Evolutionary conservation across 2,888 invertebrate genomes (phyloP).

Genomic region (Amitus sp.): DNA sequence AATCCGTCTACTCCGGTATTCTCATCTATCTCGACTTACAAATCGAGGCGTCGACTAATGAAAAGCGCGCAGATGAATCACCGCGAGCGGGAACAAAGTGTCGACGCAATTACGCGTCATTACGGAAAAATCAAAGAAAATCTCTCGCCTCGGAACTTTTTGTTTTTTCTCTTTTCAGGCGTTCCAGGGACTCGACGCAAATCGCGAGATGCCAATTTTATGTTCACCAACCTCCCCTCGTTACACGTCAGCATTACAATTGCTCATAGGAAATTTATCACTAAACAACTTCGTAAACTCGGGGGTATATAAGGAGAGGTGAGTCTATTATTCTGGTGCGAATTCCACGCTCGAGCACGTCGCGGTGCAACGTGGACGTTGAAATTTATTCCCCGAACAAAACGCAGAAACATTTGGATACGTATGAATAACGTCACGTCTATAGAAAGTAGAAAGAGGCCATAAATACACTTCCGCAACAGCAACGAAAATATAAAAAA

Average conservation of each 20-base stretch:
- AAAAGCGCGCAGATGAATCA: constrained; percentile 36
- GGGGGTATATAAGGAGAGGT: constrained; percentile 26
- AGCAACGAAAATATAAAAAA: not conserved
- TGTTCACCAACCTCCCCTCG: not conserved
- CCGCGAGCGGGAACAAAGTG: constrained; percentile 2
- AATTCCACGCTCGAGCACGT: constrained; percentile 26
- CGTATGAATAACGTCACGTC: constrained; percentile 35
- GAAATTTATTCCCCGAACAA: not conserved
- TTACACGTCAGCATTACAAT: not conserved
- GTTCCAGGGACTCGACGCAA: no score
- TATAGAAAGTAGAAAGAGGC: constrained; percentile 34
- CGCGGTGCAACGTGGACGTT: not conserved
- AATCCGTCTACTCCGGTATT: no score
- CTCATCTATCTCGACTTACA: no score
- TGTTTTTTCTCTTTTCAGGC: no score
- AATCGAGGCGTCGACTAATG: no score
- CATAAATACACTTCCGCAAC: constrained; percentile 36
- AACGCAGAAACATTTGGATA: constrained; percentile 1
- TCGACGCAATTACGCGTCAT: not conserved
- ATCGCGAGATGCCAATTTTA: no score
- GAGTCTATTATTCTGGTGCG: constrained; percentile 27
- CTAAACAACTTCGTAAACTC: constrained; percentile 36
- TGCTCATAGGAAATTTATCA: constrained; percentile 28
- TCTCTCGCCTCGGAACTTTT: no score
- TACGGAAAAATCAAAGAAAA: not conserved